Percentiles rank a stretch among this genome's conserved stretches.
These are phyloP conservation scores for Monopterus albus DNA, from an alignment of 2,113 vertebrate species.

Conservation along the genomic window DNA sequence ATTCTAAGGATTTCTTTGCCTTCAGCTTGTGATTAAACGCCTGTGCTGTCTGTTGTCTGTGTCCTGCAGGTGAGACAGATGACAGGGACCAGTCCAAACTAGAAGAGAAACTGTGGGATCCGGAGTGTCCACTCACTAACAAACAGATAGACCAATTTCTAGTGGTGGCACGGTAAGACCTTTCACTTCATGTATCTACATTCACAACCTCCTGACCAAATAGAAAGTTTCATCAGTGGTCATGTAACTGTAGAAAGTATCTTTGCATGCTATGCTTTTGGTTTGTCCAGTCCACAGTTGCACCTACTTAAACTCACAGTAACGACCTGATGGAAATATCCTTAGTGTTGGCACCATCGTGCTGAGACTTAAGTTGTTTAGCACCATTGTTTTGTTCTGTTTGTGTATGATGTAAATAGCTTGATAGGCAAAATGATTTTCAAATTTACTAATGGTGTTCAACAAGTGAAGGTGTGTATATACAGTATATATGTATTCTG, in stretches of 20 bases:
- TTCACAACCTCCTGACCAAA: background rate
- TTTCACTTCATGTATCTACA: conserved; percentile 4
- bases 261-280: background rate
- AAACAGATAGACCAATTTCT: conserved; percentile 99
- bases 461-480: too few relatives aligned
- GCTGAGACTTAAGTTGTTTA: too few relatives aligned
- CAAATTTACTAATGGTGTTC: too few relatives aligned
- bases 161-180: conserved; percentile 92
- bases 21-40: background rate
- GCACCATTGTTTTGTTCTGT: background rate
- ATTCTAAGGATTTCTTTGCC: background rate
- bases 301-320: background rate
- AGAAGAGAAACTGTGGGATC: conserved; percentile 98
- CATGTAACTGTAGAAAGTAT: too few relatives aligned
- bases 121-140: conserved; percentile 94
- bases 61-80: conserved; percentile 88
- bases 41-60: background rate
- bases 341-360: too few relatives aligned
- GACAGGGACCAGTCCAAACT: conserved; percentile 95
- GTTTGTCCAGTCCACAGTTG: background rate
- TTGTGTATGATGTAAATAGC: too few relatives aligned
- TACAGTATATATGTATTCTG: background rate
- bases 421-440: too few relatives aligned
- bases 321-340: background rate
- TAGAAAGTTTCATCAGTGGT: background rate